A percentile compares a stretch with the other conserved stretches of the same genome.
phyloP scores from a whole-genome alignment of 2,797 vertebrate species.

The Danio kyathit region DNA sequence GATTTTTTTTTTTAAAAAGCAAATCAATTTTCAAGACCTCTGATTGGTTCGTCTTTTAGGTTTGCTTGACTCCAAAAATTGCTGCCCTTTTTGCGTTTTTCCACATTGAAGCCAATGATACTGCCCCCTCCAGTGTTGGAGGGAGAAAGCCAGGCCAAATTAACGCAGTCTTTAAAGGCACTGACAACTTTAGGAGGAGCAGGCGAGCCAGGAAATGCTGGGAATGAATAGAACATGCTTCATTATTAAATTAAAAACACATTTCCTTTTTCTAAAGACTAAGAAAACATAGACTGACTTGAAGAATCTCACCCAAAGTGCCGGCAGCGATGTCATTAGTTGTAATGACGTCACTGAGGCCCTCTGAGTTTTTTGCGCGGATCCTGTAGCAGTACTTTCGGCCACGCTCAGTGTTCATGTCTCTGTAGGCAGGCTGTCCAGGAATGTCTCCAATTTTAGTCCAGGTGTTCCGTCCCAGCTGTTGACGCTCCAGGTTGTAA shows the following conservation, averaged over 20 bases:
- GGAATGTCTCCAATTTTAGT: constrained; percentile 77
- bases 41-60: constrained; percentile 73
- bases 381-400: constrained; percentile 88
- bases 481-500: constrained; percentile 85
- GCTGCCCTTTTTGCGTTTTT: constrained; percentile 90
- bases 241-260: not conserved
- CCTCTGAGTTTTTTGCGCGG: constrained; percentile 84
- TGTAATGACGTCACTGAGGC: constrained; percentile 82
- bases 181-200: constrained; percentile 81
- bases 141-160: constrained; percentile 84
- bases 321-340: constrained; percentile 85
- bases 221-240: not conserved
- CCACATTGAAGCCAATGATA: constrained; percentile 86
- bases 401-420: constrained; percentile 82
- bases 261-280: not conserved
- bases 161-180: constrained; percentile 81
- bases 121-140: constrained; percentile 78
- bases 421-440: constrained; percentile 76
- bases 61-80: constrained; percentile 85
- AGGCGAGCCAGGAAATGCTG: constrained; percentile 85
- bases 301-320: constrained; percentile 79
- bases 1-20: not conserved
- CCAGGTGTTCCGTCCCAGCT: constrained; percentile 87
- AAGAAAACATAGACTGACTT: not conserved
- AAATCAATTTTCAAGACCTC: constrained; percentile 71